phyloP scores from a whole-genome alignment of 2,113 vertebrate species.

The Phocoena sinus region DNA sequence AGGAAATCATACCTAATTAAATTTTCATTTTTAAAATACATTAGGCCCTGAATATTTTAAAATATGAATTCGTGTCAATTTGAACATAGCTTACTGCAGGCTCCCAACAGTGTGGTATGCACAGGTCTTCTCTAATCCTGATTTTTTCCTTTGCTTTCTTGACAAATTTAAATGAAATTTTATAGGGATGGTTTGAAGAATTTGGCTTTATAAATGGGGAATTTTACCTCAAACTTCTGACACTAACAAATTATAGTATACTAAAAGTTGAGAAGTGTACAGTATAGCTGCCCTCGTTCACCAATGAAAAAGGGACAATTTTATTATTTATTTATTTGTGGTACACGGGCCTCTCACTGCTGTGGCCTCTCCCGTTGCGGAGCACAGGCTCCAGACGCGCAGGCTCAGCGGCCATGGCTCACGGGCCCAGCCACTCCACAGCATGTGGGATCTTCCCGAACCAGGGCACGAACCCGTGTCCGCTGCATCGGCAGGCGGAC shows the following conservation, averaged over 20 bases:
- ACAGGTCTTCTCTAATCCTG: neutral
- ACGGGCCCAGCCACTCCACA: too few relatives aligned
- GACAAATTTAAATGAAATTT: neutral
- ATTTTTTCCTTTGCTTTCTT: neutral
- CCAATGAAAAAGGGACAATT: neutral
- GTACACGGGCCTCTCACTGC: too few relatives aligned
- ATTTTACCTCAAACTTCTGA: neutral
- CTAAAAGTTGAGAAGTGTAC: neutral
- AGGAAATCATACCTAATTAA: conserved; percentile 45
- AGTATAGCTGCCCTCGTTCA: neutral
- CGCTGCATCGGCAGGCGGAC: too few relatives aligned
- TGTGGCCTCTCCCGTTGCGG: too few relatives aligned
- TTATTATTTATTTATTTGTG: neutral
- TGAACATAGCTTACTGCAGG: neutral
- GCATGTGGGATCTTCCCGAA: too few relatives aligned
- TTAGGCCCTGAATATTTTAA: neutral
- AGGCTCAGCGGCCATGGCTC: too few relatives aligned
- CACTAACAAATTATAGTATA: neutral
- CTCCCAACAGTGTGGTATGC: neutral
- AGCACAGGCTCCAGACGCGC: too few relatives aligned
- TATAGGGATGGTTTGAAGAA: neutral
- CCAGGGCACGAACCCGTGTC: too few relatives aligned
- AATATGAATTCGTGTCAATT: neutral
- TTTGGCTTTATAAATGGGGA: neutral
- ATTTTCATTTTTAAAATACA: conserved; percentile 28